Evolutionary conservation across 2,888 invertebrate genomes (phyloP), one percentile per base, ranked within the genome.

Genomic region (Dicyrtoma fusca): DNA sequence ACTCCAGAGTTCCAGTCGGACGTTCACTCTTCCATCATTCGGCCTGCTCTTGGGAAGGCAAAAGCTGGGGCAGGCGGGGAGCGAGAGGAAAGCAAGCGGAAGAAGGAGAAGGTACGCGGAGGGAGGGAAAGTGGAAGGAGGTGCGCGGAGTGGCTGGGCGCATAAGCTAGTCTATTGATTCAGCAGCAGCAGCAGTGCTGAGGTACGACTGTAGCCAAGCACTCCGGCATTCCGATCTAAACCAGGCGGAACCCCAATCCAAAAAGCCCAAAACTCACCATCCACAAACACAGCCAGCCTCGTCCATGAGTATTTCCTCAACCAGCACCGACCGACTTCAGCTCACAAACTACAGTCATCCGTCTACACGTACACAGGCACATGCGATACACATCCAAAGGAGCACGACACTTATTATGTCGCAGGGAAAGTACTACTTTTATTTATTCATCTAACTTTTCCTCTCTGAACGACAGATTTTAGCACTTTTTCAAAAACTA

Each of bases 121-220:
- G 53, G 53, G 21, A 53, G 17, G 53, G 1, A 53, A 53, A 19
- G 53, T 21, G 21, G 21, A 53, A 21, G 69, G 61, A 49, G 69
- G 51, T 70, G 69, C 69, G 69, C 69, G 51, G 51, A 26, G 17
- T 45, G 13, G 21, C 23, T 70, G 62, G 51, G 69, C 69, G 69
- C 69, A 70, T 34, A 70, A 70, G 62, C 59, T 62, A 70, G 59
- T 62, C 69, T 70, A 70, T 70, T 70, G 69, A 70, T 70, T 70
- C 69, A 55, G 57, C 21, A 65, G 65, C 51, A 66, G 53, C 49
- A 66, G 34, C 42, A 66, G 53, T 44, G 53, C 14, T 57, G 25
- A 23, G 19, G 34, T 47, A 45, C 45, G 19, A 49, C 49, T 21
- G 25, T 64, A 57, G 57, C 23, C 17, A 55, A 14, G 53, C 19